These are phyloP conservation scores for Globicephala melas DNA, from an alignment of 2,113 vertebrate species.

Conservation along the genomic window DNA sequence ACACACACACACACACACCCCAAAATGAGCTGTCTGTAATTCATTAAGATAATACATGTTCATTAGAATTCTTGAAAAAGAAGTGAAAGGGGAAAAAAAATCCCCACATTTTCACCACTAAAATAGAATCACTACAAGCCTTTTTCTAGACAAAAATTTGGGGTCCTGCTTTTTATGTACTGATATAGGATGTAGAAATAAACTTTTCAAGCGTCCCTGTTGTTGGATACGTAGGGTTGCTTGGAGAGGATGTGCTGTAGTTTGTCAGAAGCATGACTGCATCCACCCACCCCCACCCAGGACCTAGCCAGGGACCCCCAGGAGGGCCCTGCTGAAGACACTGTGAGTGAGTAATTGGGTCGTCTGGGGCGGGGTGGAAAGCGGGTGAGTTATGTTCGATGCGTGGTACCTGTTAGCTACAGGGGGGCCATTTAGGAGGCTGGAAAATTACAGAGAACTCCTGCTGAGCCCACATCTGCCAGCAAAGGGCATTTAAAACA, in stretches of 20 bases:
- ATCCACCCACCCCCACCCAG: not conserved
- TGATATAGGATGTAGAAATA: not conserved
- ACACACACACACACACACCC: too few species aligned
- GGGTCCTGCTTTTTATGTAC: not conserved
- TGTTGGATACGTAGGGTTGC: not conserved
- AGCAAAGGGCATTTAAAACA: constrained; percentile 58
- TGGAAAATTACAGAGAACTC: constrained; percentile 67
- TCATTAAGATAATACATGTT: not conserved
- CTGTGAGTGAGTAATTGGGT: not conserved
- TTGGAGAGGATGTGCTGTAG: not conserved
- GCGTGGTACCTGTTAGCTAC: not conserved
- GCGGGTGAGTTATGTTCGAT: constrained; percentile 42
- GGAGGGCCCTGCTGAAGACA: not conserved
- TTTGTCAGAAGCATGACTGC: not conserved
- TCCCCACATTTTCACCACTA: not conserved
- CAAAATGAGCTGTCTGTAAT: not conserved
- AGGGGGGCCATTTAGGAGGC: constrained; percentile 27
- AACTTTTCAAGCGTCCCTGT: not conserved
- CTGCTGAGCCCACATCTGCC: constrained; percentile 49
- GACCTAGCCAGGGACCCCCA: not conserved
- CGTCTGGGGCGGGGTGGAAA: not conserved
- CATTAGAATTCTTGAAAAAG: constrained; percentile 13
- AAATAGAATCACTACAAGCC: not conserved
- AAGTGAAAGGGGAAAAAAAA: not conserved
- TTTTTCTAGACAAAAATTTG: not conserved